Evolutionary conservation across 2,797 vertebrate genomes (phyloP).

Genomic region (Ficedula albicollis): DNA sequence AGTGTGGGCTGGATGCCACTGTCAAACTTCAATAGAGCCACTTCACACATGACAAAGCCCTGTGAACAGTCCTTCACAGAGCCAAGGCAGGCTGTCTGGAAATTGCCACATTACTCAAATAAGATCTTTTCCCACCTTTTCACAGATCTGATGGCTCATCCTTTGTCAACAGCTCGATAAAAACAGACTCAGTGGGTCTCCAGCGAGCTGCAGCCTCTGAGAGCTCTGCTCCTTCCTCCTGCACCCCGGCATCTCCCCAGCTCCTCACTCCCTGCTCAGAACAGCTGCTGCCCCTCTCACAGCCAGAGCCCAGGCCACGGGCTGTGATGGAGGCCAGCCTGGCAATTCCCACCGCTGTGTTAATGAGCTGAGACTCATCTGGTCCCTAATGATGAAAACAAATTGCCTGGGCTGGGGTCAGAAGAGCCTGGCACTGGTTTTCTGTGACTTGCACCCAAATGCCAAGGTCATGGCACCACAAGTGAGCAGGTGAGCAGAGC

Average conservation of each 20-base stretch:
- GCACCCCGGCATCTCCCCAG: not conserved
- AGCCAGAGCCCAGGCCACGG: not conserved
- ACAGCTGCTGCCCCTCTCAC: not conserved
- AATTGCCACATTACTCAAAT: not conserved
- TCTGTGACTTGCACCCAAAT: not conserved
- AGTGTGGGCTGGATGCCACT: not conserved
- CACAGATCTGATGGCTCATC: not conserved
- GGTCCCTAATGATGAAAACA: not conserved
- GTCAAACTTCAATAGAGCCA: constrained; percentile 25
- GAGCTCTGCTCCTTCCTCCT: not conserved
- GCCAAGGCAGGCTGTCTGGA: not conserved
- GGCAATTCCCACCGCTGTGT: not conserved
- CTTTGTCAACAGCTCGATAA: not conserved
- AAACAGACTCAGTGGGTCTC: not conserved
- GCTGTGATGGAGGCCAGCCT: not conserved
- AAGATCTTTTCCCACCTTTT: not conserved
- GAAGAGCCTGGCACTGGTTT: not conserved
- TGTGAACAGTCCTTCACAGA: not conserved
- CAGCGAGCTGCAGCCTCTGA: not conserved
- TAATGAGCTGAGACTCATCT: not conserved
- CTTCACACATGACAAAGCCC: constrained; percentile 30
- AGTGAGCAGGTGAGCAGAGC: not conserved
- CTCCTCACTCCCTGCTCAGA: not conserved
- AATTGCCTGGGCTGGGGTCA: not conserved
- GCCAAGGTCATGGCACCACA: not conserved